These are phyloP conservation scores for Hyperopisus bebe DNA, from an alignment of 2,113 vertebrate genomes.

Conservation along the genomic window DNA sequence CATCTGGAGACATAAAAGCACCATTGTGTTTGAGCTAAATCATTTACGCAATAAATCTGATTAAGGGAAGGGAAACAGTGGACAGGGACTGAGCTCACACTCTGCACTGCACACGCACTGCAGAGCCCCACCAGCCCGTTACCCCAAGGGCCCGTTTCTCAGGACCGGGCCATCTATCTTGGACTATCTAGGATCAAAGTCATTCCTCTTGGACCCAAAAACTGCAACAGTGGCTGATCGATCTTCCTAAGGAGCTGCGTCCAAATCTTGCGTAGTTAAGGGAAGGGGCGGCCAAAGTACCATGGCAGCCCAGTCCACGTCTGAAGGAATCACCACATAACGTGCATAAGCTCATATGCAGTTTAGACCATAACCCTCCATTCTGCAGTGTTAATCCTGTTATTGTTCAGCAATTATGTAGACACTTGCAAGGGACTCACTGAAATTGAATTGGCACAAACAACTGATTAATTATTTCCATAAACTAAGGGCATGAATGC, in stretches of 20 bases:
- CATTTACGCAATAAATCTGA: constrained; percentile 40
- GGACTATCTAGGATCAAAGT: not conserved
- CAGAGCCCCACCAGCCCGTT: not conserved
- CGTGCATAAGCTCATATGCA: not conserved
- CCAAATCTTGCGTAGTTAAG: not conserved
- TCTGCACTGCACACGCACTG: not conserved
- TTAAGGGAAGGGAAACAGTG: constrained; percentile 23
- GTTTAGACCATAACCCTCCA: not conserved
- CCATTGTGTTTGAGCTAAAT: constrained; percentile 32
- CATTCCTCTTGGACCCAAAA: not conserved
- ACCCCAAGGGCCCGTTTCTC: not conserved
- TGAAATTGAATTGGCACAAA: constrained; percentile 54
- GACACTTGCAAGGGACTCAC: constrained; percentile 40
- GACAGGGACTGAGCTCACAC: constrained; percentile 13
- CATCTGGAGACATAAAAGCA: constrained; percentile 34
- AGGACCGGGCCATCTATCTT: not conserved
- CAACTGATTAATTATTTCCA: constrained; percentile 52
- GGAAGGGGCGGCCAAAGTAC: not conserved
- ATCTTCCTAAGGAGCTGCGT: not conserved
- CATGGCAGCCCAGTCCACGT: not conserved
- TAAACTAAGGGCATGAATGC: constrained; percentile 9
- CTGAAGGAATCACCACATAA: constrained; percentile 12
- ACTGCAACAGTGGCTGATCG: not conserved
- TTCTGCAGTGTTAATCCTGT: not conserved
- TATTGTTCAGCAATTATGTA: constrained; percentile 33